Evolutionary conservation across 2,888 invertebrate genomes (phyloP).

Genomic region (Pachycephus smyrnensis): DNA sequence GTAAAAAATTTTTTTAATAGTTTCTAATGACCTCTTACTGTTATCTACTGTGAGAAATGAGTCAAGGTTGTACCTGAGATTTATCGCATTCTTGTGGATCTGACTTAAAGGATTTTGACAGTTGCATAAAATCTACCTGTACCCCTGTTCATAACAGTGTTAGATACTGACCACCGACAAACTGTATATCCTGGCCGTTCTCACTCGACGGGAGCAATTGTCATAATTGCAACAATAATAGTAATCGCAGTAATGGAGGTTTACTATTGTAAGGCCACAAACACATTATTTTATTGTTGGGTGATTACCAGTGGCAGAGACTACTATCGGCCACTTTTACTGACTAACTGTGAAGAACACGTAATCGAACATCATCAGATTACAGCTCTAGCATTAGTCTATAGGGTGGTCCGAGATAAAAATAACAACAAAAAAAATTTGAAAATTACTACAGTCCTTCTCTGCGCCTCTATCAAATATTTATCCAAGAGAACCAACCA

Average conservation of each 20-base stretch:
- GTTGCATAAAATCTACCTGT: background rate
- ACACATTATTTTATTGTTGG: constrained; percentile 9
- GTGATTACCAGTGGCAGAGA: constrained; percentile 5
- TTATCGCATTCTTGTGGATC: background rate
- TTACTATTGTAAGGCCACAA: constrained; percentile 6
- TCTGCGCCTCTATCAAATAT: background rate
- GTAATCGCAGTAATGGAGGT: constrained; percentile 47
- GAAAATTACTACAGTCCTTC: background rate
- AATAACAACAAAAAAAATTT: background rate
- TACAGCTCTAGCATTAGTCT: background rate
- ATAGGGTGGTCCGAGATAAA: background rate
- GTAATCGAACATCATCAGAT: background rate
- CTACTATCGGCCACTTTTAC: background rate
- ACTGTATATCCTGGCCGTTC: background rate
- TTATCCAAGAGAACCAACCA: background rate
- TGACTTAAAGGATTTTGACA: background rate
- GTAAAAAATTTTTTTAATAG: too few relatives aligned
- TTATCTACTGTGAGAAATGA: too few relatives aligned
- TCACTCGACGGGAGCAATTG: constrained; percentile 42
- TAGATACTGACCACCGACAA: background rate
- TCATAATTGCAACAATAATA: constrained; percentile 54
- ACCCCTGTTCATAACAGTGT: background rate
- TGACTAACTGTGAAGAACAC: background rate
- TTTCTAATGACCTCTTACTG: too few relatives aligned
- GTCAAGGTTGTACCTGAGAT: too few relatives aligned